Percentiles rank a stretch among this genome's conserved stretches.
Evolutionary conservation across 1,140 invertebrate species (phyloP).

Genomic region (Bombus pascuorum): DNA sequence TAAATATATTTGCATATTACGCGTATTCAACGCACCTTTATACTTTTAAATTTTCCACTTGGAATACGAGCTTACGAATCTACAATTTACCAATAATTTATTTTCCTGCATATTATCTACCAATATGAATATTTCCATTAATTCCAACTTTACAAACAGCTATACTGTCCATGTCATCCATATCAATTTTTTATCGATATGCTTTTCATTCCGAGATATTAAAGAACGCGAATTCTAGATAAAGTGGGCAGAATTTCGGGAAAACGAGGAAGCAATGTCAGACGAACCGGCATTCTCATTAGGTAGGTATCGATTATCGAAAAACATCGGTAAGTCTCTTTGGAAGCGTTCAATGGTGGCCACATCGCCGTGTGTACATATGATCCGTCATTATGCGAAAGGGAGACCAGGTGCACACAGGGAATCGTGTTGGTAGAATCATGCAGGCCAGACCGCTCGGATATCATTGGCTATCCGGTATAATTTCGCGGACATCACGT

Average conservation of each 20-base stretch:
- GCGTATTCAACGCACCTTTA: too few relatives aligned
- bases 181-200: neutral
- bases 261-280: neutral
- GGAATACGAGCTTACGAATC: too few relatives aligned
- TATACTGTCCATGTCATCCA: neutral
- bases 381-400: neutral
- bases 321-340: neutral
- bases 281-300: slow-evolving; percentile 1
- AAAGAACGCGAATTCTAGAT: neutral
- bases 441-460: neutral
- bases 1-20: too few relatives aligned
- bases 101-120: too few relatives aligned
- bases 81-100: too few relatives aligned
- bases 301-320: slow-evolving; percentile 24
- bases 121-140: neutral
- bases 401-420: neutral
- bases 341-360: neutral
- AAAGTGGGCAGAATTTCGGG: neutral
- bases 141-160: neutral
- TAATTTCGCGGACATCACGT: slow-evolving; percentile 34
- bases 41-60: too few relatives aligned
- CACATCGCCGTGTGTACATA: neutral
- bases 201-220: neutral
- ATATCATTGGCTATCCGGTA: slow-evolving; percentile 19
- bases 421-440: neutral